Base-by-base conservation (phyloP, 2,113 vertebrate species). In the Neoarius graeffei region DNA sequence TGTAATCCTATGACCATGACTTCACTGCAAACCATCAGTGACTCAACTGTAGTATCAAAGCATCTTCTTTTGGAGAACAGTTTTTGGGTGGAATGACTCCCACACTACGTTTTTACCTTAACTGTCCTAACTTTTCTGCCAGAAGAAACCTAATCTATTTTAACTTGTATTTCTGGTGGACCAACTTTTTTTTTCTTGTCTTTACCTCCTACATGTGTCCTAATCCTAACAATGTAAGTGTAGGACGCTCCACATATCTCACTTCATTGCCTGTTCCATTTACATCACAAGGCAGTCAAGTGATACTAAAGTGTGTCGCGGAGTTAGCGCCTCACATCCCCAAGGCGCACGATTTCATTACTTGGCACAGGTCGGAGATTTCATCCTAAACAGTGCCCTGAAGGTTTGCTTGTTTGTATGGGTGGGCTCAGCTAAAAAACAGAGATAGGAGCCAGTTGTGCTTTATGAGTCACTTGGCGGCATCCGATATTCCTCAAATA, bases 401-500 rank as follows among this genome's bases (percentile, higher is more conserved):
- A 96, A 97, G 96, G 95, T 95, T 94, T 95, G 94, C 93, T 96
- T 91, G 95, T 94, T 95, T 88, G 76, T 86, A 85, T 77, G 83
- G 83, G 80, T 84, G 76, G 85, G 85, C 81, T 90, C 80, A 87
- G 76, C 87, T 86, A 73, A 91, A 83, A 54, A 88, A 42, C 96
- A 96, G 80, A 59, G 83, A 93, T 95, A 96, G 96, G 96, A 86
- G 88, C 88, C 90, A 89, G 96, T 95, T 95, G 96, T 94, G 95
- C 95, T 97, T 95, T 96, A 97, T 97, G 96, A 97, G 96, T 97
- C 96, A 97, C 97, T 98, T 96, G 97, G 96, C 97, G 90, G 91
- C 97, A 96, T 62, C 95, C 96, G 96, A 96, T 97, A 90, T 93
- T 96, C 96, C 95, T 96, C 96, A 97, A 98, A 96, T 98, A 98